Conservation (phyloP, 2,888 invertebrate genomes). For the Ceratothoa steindachneri region DNA sequence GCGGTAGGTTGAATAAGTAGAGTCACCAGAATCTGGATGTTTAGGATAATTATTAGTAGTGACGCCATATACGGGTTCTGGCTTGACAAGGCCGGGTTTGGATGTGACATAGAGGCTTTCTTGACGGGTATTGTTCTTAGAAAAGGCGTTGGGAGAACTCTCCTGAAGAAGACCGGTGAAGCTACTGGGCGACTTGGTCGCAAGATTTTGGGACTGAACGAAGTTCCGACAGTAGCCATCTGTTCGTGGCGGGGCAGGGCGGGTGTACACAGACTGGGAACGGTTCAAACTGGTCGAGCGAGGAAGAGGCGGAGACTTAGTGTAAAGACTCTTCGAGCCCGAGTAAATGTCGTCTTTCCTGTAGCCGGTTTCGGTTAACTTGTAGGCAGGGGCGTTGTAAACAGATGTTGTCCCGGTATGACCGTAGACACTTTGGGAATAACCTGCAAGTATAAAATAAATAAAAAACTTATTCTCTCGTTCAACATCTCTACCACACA, state of each 20-base stretch:
- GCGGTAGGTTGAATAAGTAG: constrained; percentile 41
- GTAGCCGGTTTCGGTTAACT: constrained; percentile 7
- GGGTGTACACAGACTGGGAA: constrained; percentile 47
- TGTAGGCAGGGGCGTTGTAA: constrained; percentile 35
- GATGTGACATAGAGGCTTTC: constrained; percentile 36
- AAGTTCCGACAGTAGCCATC: constrained; percentile 39
- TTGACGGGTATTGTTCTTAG: constrained; percentile 33
- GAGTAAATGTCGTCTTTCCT: constrained; percentile 50
- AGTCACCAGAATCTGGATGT: constrained; percentile 36
- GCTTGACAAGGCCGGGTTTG: constrained; percentile 36
- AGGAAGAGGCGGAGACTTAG: constrained; percentile 39
- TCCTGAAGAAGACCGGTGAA: constrained; percentile 25
- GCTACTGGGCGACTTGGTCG: constrained; percentile 21
- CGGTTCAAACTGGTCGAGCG: constrained; percentile 34
- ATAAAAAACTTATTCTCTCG: constrained; percentile 8
- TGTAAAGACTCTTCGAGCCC: constrained; percentile 53
- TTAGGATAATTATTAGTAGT: neutral
- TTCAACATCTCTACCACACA: neutral
- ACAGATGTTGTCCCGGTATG: constrained; percentile 30
- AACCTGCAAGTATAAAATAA: constrained; percentile 27
- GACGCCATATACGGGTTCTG: constrained; percentile 40
- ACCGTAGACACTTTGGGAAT: constrained; percentile 32
- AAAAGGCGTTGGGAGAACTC: constrained; percentile 22
- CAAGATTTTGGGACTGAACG: constrained; percentile 31
- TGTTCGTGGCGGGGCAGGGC: constrained; percentile 39